Conservation (phyloP, 2,113 vertebrate species). For the Maccullochella peelii region DNA sequence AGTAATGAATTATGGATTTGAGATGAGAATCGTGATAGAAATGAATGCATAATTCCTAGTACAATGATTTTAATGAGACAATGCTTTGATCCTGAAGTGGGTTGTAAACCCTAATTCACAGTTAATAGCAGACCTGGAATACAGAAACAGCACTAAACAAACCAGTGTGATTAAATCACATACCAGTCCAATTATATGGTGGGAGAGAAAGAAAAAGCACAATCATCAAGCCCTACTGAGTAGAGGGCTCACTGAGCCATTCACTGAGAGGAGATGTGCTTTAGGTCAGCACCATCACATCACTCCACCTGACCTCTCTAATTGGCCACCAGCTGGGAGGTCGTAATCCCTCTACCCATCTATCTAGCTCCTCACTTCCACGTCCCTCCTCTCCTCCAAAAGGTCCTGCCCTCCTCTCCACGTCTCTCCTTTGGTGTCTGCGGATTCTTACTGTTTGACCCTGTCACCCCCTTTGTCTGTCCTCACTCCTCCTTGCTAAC, state of each 20-base stretch:
- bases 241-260: conserved; percentile 26
- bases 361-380: conserved; percentile 5
- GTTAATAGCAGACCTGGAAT: conserved; percentile 2
- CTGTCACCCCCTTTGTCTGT: neutral
- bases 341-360: conserved; percentile 21
- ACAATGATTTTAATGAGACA: neutral
- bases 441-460: conserved; percentile 23
- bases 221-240: neutral
- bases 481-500: conserved; percentile 8
- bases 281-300: conserved; percentile 32
- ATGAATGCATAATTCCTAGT: neutral
- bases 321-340: conserved; percentile 54
- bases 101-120: neutral
- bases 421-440: conserved; percentile 7
- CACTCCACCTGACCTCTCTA: conserved; percentile 51
- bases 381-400: conserved; percentile 15
- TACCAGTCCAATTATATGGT: conserved; percentile 7
- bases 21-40: neutral
- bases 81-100: neutral
- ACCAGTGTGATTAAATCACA: conserved; percentile 13
- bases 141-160: neutral
- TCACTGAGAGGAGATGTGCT: conserved; percentile 24
- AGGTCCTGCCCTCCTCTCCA: conserved; percentile 27
- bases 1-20: neutral
- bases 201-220: neutral